phyloP scores from a whole-genome alignment of 2,888 invertebrate genomes.

The Amphipyra berbera region DNA sequence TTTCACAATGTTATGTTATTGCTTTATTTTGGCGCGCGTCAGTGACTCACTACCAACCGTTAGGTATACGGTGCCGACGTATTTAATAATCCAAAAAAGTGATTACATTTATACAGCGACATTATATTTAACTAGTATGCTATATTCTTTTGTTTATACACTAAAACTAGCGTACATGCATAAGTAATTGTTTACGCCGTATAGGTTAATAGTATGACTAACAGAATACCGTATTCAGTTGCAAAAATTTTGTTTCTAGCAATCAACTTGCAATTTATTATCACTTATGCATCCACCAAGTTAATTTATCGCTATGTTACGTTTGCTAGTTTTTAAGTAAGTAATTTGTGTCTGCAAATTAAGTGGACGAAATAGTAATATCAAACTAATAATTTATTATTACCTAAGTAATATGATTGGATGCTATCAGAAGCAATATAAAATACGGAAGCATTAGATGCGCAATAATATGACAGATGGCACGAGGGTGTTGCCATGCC shows the following conservation, averaged over 20 bases:
- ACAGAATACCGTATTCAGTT: conserved; percentile 25
- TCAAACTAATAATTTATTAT: conserved; percentile 2
- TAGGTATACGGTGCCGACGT: conserved; percentile 5
- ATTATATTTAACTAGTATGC: conserved; percentile 3
- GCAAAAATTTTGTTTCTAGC: conserved; percentile 15
- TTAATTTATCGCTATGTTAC: conserved; percentile 24
- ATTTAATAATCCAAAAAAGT: conserved; percentile 10
- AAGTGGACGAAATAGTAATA: conserved; percentile 5
- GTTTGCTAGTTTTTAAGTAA: conserved; percentile 8
- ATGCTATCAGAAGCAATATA: not conserved
- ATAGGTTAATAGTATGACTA: conserved; percentile 45
- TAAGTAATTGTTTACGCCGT: conserved; percentile 38
- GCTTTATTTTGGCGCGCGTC: conserved; percentile 10
- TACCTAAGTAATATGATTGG: no score
- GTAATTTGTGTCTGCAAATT: conserved; percentile 6
- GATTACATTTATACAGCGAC: conserved; percentile 6
- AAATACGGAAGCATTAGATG: conserved; percentile 14
- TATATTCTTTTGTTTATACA: conserved; percentile 16
- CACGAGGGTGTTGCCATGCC: conserved; percentile 12
- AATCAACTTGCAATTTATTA: conserved; percentile 43
- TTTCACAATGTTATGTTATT: not conserved
- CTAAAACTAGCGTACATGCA: conserved; percentile 17
- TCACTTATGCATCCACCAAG: conserved; percentile 17
- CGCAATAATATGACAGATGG: conserved; percentile 21
- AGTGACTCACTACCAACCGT: conserved; percentile 15